phyloP scores from a whole-genome alignment of 2,113 vertebrate species.

The Phodopus roborovskii region DNA sequence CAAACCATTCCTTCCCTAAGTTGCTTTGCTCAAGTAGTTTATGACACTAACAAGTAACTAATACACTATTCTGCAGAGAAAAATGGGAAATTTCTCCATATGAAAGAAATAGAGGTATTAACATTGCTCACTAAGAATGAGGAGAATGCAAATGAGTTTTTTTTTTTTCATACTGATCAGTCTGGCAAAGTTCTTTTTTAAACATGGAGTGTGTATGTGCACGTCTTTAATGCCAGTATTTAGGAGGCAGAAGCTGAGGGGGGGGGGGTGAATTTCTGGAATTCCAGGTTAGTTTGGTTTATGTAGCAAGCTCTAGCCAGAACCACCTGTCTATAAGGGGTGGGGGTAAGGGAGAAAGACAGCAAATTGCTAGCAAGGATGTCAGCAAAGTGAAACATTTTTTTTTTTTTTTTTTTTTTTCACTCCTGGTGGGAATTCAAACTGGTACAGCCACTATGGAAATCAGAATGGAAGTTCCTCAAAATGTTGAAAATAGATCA shows the following conservation, averaged over 20 bases:
- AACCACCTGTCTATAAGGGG: neutral
- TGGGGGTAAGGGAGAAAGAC: neutral
- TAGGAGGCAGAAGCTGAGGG: too few relatives aligned
- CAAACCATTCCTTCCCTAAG: neutral
- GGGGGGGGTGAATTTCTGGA: too few relatives aligned
- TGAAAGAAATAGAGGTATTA: conserved; percentile 17
- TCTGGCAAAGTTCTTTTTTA: neutral
- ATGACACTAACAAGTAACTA: neutral
- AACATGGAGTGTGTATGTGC: neutral
- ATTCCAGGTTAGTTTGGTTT: too few relatives aligned
- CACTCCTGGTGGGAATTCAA: neutral
- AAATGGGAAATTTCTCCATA: neutral
- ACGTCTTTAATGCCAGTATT: too few relatives aligned
- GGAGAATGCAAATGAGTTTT: conserved; percentile 26
- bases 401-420: too few relatives aligned
- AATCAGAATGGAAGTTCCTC: neutral
- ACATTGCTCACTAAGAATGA: conserved; percentile 17
- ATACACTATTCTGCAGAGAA: neutral
- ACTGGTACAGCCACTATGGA: neutral
- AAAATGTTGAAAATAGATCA: neutral
- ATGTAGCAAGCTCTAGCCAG: neutral
- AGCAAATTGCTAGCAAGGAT: neutral
- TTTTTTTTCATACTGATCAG: conserved; percentile 18
- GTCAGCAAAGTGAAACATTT: neutral
- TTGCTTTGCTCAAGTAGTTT: neutral